phyloP scores from a whole-genome alignment of 1,140 invertebrate species.

The Drusus annulatus region DNA sequence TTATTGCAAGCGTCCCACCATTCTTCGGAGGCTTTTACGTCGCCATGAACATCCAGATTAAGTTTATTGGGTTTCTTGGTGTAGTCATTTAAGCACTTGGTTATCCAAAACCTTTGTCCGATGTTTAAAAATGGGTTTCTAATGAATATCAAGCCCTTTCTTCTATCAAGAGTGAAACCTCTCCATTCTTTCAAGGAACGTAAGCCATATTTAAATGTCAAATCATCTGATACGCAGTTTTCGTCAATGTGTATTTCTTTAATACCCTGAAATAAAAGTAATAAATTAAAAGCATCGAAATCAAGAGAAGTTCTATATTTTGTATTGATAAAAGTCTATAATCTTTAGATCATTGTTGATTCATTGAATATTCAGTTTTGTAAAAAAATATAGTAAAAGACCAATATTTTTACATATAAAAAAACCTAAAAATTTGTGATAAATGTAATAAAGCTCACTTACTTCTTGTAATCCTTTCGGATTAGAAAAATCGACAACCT shows the following conservation, averaged over 20 bases:
- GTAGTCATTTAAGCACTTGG: slow-evolving; percentile 84
- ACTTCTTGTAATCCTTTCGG: neutral
- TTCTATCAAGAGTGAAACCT: slow-evolving; percentile 71
- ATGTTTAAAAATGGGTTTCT: slow-evolving; percentile 85
- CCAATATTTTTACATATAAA: too few species aligned
- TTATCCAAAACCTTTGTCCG: slow-evolving; percentile 89
- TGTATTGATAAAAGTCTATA: too few species aligned
- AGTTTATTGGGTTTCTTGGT: slow-evolving; percentile 82
- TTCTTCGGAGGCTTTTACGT: slow-evolving; percentile 64
- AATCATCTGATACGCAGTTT: neutral
- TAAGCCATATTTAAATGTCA: slow-evolving; percentile 66
- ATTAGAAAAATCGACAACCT: slow-evolving; percentile 27
- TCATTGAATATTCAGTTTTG: too few species aligned
- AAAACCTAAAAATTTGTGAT: too few species aligned
- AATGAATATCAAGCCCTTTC: slow-evolving; percentile 84
- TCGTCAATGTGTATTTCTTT: neutral
- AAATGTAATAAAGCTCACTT: neutral
- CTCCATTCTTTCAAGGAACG: slow-evolving; percentile 72
- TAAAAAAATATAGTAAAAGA: too few species aligned
- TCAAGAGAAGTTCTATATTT: too few species aligned
- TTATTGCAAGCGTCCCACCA: slow-evolving; percentile 68
- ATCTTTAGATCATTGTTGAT: too few species aligned
- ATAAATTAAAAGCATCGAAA: too few species aligned
- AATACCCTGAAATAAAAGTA: neutral
- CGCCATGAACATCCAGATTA: slow-evolving; percentile 79